Evolutionary conservation across 2,113 vertebrate species (phyloP), one percentile per base, ranked within the genome.

Genomic region (Sciurus niger): DNA sequence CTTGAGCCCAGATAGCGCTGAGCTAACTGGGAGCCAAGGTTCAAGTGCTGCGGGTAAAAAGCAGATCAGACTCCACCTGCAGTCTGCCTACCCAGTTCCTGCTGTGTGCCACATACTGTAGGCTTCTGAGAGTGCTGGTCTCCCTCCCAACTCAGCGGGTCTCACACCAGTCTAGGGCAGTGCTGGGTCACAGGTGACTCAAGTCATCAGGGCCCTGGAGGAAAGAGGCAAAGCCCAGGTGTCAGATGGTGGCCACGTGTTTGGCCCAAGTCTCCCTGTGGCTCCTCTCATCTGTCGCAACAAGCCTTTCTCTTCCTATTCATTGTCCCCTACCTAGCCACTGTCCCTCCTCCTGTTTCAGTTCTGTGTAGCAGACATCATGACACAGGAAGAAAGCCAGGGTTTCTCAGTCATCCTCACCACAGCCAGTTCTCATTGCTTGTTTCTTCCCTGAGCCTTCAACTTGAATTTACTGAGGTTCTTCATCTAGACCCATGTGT

Each of bases 381-480:
- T 20, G 37, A 25, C 48, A 40, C 32, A 74, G 80, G 48, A 40
- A 55, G 40, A 51, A 89, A 68, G 46, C 46, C 37, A 51, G 46
- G 53, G n/a, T 32, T 58, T 55, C 68, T 46, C 30, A 8, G 11
- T 43, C 58, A 16, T 28, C 60, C n/a, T 82, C 12, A n/a, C 55
- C 40, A 4, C 3, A 48, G 30, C 58, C 12, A 3, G 10, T 25
- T 83, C 60, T 67, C 34, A 89, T 12, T 34, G 7, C 16, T 46
- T n/a, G 8, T 46, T 92, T 34, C 22, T 22, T 22, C 5, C 46
- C 70, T 63, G 53, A 78, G 63, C 17, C n/a, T n/a, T 74, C 63
- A 74, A 17, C 16, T 79, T 78, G 46, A 83, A 83, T 82, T 89
- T 90, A 10, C 25, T 80, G 55, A 80, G 34, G 17, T 43, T 78